Conservation (phyloP, 2,888 invertebrate species). For the Netelia inedita region DNA sequence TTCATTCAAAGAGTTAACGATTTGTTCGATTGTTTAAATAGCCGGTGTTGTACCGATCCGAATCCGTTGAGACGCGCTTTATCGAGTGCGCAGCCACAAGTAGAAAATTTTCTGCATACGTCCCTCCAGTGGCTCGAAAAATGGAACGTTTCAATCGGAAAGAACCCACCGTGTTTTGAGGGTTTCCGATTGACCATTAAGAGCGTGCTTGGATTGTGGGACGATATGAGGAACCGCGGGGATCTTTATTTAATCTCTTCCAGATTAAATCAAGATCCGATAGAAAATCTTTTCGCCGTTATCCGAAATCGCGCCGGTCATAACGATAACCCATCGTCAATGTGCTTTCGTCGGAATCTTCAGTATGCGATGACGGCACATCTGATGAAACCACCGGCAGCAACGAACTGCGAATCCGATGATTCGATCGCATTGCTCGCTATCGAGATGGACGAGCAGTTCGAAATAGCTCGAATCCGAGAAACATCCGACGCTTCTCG, state of each 20-base stretch:
- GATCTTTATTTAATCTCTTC: conserved; percentile 67
- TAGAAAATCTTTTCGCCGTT: conserved; percentile 73
- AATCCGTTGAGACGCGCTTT: conserved; percentile 66
- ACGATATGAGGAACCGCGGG: conserved; percentile 63
- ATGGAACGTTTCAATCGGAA: conserved; percentile 30
- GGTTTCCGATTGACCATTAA: conserved; percentile 70
- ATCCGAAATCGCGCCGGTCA: conserved; percentile 71
- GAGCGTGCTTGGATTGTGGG: conserved; percentile 69
- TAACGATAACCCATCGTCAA: conserved; percentile 42
- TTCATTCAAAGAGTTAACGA: conserved; percentile 71
- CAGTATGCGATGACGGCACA: conserved; percentile 41
- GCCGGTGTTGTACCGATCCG: conserved; percentile 56
- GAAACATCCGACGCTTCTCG: no score
- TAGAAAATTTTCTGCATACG: conserved; percentile 61
- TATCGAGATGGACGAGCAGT: neutral
- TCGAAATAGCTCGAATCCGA: no score
- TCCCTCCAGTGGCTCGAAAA: conserved; percentile 62
- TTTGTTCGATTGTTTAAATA: conserved; percentile 72
- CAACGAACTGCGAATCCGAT: conserved; percentile 51
- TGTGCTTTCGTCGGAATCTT: conserved; percentile 35
- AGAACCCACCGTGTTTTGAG: conserved; percentile 71
- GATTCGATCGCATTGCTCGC: neutral
- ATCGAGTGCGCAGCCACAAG: conserved; percentile 54
- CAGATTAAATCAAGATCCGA: conserved; percentile 71
- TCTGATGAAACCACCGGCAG: conserved; percentile 41